Conservation (phyloP, 2,888 invertebrate genomes). For the Latheticus oryzae region DNA sequence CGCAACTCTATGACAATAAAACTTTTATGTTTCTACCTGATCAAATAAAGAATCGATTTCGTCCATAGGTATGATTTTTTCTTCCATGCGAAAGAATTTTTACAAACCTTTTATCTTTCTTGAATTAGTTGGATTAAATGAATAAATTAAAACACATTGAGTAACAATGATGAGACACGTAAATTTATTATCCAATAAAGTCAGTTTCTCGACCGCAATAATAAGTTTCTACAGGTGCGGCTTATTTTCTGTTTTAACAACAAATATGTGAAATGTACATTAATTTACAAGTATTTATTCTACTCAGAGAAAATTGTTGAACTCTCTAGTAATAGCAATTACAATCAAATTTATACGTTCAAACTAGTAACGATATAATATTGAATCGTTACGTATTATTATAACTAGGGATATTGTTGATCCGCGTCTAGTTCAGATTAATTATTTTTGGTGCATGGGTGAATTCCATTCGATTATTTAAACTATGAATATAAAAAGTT, state of each 20-base stretch:
- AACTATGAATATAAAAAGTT: no score
- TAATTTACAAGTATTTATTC: constrained; percentile 21
- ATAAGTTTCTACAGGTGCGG: no score
- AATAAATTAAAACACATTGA: no score
- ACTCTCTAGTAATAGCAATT: constrained; percentile 3
- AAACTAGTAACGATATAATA: constrained; percentile 2
- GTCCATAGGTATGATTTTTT: constrained; percentile 6
- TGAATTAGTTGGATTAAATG: no score
- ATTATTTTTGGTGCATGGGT: constrained; percentile 5
- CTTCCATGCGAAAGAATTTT: no score
- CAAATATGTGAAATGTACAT: no score
- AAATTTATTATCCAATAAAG: no score
- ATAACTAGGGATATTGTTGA: constrained; percentile 2
- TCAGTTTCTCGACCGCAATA: no score
- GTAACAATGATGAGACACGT: no score
- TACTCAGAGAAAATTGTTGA: constrained; percentile 10
- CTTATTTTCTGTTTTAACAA: no score
- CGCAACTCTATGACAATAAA: constrained; percentile 6
- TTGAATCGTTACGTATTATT: constrained; percentile 2
- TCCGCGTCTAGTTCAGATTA: constrained; percentile 3
- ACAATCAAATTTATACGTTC: constrained; percentile 15
- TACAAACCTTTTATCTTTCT: no score
- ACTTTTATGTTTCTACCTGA: constrained; percentile 8
- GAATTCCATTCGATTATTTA: neutral
- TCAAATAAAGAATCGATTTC: constrained; percentile 8